Conservation (phyloP, 2,888 invertebrate genomes). For the Spilarctia lutea region DNA sequence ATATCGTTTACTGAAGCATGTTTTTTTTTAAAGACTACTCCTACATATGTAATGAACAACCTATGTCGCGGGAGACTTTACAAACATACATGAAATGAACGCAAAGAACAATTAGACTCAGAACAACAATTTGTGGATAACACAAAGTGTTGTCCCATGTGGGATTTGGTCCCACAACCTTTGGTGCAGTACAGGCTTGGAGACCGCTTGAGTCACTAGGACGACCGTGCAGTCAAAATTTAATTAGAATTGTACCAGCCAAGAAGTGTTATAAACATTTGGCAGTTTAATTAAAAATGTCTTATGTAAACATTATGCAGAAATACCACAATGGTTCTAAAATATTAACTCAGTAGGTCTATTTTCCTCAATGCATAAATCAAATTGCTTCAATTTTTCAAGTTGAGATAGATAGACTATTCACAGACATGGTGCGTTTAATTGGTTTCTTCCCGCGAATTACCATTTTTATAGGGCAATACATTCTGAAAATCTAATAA, state of each 20-base stretch:
- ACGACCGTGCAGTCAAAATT: no score
- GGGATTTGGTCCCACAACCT: no score
- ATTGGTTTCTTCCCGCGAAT: constrained; percentile 48
- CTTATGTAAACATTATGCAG: constrained; percentile 18
- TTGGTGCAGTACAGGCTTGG: no score
- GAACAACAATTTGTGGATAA: no score
- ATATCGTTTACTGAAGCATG: no score
- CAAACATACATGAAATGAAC: no score
- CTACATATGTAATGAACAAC: no score
- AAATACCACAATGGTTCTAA: not conserved
- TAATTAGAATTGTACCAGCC: not conserved
- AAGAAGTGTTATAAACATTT: not conserved
- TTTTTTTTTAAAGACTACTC: no score
- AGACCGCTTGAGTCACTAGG: no score
- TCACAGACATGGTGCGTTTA: constrained; percentile 37
- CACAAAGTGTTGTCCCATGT: no score
- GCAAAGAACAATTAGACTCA: no score
- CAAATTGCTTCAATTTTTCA: constrained; percentile 49
- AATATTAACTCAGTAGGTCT: not conserved
- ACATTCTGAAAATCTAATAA: constrained; percentile 45
- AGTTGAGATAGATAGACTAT: constrained; percentile 46
- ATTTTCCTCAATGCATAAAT: constrained; percentile 39
- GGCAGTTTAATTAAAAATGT: not conserved
- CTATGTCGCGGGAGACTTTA: no score
- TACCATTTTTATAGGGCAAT: constrained; percentile 54